Base-by-base conservation (phyloP, 2,888 invertebrate genomes). In the Proisotoma minuta region DNA sequence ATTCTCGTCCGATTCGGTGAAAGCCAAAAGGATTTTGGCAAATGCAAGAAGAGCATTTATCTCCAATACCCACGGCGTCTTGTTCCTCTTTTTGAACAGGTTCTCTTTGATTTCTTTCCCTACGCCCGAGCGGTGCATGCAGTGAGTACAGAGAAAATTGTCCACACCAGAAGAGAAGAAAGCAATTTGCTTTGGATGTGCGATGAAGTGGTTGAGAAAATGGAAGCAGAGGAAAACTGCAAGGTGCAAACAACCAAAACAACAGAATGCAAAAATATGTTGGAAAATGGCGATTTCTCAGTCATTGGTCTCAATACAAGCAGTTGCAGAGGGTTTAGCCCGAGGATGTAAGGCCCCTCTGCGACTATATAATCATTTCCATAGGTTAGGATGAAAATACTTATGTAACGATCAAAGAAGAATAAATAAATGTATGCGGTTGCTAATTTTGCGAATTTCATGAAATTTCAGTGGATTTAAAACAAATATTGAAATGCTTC, bases 21-120 rank as follows among this genome's bases (percentile, higher is more conserved):
- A 2, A 57, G 28, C 15, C 27, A 54, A 12, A 49, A 64, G 15
- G 66, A 70, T 20, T 50, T 72, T 28, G 62, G 59, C 15, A 49
- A 64, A n/a, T 66, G 62, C 23, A 52, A 62, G 8, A 67, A 65
- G 23, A 18, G 62, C 4, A 59, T 52, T 26, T 70, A 68, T 39
- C 69, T 69, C 1, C 51, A 47, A 27, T 65, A 65, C 29, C 65
- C 65, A 29, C 51, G 28, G 8, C 23, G 73, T 29, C 47, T 63
- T 12, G 70, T 73, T 10, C 65, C 70, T 2, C 29, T 65, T 2
- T 73, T 70, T 70, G 73, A 73, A 43, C 67, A 70, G 58, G 57
- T 70, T n/a, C 57, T 73, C 10, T 70, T 71, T 47, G 73, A 73
- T 29, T 71, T 70, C 39, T 73, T 73, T 53, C 56, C 65, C 1